Evolutionary conservation across 2,797 vertebrate genomes (phyloP), one percentile per base, ranked within the genome.

Genomic region (Ispidina picta): DNA sequence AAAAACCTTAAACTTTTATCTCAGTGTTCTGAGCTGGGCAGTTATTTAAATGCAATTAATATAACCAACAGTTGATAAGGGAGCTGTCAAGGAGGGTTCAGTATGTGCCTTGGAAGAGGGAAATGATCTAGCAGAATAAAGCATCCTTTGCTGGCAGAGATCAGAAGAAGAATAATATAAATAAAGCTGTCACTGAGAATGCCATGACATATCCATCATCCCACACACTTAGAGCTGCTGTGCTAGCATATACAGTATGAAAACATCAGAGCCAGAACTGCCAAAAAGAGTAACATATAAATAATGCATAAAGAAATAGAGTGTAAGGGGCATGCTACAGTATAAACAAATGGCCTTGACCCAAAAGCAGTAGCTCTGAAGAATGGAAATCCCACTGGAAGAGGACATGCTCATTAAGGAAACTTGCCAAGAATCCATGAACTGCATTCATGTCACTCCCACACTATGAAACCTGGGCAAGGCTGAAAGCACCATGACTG

Each of bases 1-100:
- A 88, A 91, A 86, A 95, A 77, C 5, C 72, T 91, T 91, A 69
- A 94, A 90, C 69, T 84, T 78, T 83, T 88, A 91, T 90, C 88
- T 80, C 64, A 58, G 62, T 80, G 58, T 48, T 93, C 69, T 28
- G 22, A 69, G 89, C 72, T 69, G 23, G 68, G 55, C 28, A 91
- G 78, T 48, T 55, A 46, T 65, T 88, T 75, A 78, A 91, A 88
- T 8, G 15, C 44, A 84, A 87, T 78, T 89, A 93, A 90, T 60
- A 69, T 23, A 69, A 72, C 49, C 39, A 92, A 80, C 63, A 85
- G 83, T 28, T 76, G 83, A 91, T 91, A 92, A 86, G 71, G 80
- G 51, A 82, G 66, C 23, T 86, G 89, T 83, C 93, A 90, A 74
- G 54, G 37, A 91, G 29, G 54, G 85, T 65, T 96, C 85, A 60